Percentiles rank a stretch among this genome's conserved stretches.
Evolutionary conservation across 2,888 invertebrate species (phyloP).

Genomic region (Heliconius sara): DNA sequence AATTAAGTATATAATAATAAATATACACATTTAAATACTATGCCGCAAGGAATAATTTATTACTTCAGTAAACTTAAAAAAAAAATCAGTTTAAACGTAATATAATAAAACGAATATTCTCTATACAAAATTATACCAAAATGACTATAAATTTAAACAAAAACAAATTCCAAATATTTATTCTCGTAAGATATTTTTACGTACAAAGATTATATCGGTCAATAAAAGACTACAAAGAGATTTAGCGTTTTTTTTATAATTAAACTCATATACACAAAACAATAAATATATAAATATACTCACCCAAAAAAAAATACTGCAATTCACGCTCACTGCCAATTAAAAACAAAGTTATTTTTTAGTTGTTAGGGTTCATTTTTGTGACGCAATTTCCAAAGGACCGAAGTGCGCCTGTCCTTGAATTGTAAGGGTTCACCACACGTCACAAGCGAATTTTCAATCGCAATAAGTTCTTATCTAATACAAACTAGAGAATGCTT

Average conservation of each 20-base stretch:
- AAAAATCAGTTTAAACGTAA: too few species aligned
- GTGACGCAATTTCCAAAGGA: conserved; percentile 54
- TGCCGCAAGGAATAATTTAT: too few species aligned
- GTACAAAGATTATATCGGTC: rapidly evolving
- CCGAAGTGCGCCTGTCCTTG: conserved; percentile 70
- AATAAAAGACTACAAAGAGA: neutral
- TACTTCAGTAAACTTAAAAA: too few species aligned
- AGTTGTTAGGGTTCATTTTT: conserved; percentile 75
- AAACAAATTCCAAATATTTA: neutral
- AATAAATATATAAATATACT: conserved; percentile 50
- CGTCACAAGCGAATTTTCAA: conserved; percentile 66
- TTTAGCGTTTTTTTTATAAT: neutral
- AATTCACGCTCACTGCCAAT: conserved; percentile 65
- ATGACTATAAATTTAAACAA: too few species aligned
- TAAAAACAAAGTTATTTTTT: conserved; percentile 71
- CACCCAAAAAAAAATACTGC: conserved; percentile 56
- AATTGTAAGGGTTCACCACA: conserved; percentile 58
- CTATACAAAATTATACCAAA: too few species aligned
- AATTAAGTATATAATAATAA: neutral
- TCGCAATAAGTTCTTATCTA: conserved; percentile 66
- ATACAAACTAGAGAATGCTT: conserved; percentile 62
- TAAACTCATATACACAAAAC: conserved; percentile 50
- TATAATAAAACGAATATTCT: too few species aligned
- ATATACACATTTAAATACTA: neutral
- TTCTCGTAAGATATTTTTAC: neutral